A percentile compares a stretch with the other conserved stretches of the same genome.
These are phyloP conservation scores for Phocoena sinus DNA, from an alignment of 2,113 vertebrate species.

Conservation along the genomic window DNA sequence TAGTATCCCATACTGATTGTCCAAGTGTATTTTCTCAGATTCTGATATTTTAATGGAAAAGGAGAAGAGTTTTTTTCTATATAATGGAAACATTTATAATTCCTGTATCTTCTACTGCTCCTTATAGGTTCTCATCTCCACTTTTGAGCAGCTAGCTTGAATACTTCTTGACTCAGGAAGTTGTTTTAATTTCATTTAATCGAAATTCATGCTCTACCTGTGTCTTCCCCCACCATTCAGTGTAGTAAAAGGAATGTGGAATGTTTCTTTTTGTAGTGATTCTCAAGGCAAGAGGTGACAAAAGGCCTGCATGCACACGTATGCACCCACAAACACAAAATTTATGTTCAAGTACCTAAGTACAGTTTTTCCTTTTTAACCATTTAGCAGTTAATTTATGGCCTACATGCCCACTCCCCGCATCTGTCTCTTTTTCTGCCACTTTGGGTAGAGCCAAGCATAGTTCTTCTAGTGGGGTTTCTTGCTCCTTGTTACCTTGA, in stretches of 20 bases:
- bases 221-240: neutral
- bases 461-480: neutral
- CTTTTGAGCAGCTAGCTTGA: neutral
- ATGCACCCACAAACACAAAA: neutral
- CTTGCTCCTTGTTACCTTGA: neutral
- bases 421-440: neutral
- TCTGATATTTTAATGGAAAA: neutral
- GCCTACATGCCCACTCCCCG: neutral
- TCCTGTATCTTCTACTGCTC: neutral
- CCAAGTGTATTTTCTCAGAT: conserved; percentile 8
- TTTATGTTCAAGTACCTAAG: neutral
- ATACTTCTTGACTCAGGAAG: neutral
- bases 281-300: neutral
- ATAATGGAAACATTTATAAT: neutral
- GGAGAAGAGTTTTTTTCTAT: neutral
- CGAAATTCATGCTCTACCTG: neutral
- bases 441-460: neutral
- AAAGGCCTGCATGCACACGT: neutral
- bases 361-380: neutral
- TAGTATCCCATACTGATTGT: neutral
- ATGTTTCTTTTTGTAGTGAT: neutral
- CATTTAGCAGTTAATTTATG: neutral
- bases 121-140: neutral
- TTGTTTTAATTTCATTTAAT: conserved; percentile 3
- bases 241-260: neutral